These are phyloP conservation scores for Rhynchonycteris naso DNA, from an alignment of 2,797 vertebrate genomes.

Conservation along the genomic window DNA sequence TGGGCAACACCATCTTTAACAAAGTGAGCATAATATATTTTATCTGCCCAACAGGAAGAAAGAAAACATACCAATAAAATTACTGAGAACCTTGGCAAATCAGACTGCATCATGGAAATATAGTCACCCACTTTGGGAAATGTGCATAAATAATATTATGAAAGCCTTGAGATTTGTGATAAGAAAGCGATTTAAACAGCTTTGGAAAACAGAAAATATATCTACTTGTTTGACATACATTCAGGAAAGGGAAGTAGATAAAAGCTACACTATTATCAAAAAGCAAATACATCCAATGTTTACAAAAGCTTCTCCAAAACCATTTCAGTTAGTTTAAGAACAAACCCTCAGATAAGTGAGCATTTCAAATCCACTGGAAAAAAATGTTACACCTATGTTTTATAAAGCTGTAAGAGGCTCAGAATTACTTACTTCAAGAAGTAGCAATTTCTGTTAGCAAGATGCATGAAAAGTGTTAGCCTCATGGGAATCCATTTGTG, in stretches of 20 bases:
- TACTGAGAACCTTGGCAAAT: not conserved
- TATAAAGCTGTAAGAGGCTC: constrained; percentile 68
- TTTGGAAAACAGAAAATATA: constrained; percentile 30
- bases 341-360: constrained; percentile 64
- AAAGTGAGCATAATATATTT: no score
- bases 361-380: constrained; percentile 52
- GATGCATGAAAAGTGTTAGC: constrained; percentile 76
- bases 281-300: constrained; percentile 36
- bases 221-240: constrained; percentile 31
- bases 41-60: no score
- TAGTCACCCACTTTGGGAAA: not conserved
- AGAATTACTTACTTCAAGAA: constrained; percentile 74
- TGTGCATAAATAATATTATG: not conserved
- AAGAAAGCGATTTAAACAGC: constrained; percentile 42
- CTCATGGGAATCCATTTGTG: constrained; percentile 77
- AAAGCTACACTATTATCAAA: constrained; percentile 52
- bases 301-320: constrained; percentile 43
- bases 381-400: constrained; percentile 62
- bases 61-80: not conserved
- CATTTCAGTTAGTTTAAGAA: constrained; percentile 59
- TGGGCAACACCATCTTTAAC: no score
- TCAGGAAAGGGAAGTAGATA: not conserved
- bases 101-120: not conserved
- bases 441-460: constrained; percentile 79
- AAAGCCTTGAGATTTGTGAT: not conserved